phyloP scores from a whole-genome alignment of 2,113 vertebrate genomes.

The Coptodon rendalli region DNA sequence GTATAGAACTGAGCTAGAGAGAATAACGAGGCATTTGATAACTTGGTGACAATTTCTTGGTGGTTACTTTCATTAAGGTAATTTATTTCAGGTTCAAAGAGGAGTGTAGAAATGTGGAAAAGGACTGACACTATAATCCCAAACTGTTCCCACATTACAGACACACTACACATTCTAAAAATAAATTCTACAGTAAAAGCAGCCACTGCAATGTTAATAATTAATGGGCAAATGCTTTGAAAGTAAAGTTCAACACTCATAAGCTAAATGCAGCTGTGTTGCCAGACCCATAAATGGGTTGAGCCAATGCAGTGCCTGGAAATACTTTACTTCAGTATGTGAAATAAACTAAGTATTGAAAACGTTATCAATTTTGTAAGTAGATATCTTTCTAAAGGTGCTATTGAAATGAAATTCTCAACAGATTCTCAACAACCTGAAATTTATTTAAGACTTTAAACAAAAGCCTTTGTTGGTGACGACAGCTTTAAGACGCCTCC shows the following conservation, averaged over 20 bases:
- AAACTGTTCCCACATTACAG: background rate
- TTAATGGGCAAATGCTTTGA: background rate
- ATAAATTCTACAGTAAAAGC: background rate
- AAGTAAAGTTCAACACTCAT: background rate
- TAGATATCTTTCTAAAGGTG: background rate
- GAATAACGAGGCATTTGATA: background rate
- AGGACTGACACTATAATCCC: rapidly evolving
- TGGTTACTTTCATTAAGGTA: background rate
- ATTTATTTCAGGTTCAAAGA: background rate
- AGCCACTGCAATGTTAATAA: background rate
- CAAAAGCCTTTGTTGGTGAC: background rate
- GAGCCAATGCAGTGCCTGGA: background rate
- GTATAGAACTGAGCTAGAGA: background rate
- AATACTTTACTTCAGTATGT: rapidly evolving
- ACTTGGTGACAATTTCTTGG: background rate
- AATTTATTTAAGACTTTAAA: background rate
- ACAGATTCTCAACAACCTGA: background rate
- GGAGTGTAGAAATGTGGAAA: background rate
- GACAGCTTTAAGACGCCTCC: background rate
- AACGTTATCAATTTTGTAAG: background rate
- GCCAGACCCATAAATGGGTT: background rate
- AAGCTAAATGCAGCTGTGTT: background rate
- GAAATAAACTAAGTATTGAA: rapidly evolving
- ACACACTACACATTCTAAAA: background rate
- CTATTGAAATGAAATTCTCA: background rate